A percentile compares a stretch with the other conserved stretches of the same genome.
phyloP scores from a whole-genome alignment of 1,140 invertebrate genomes.

The Pachypeltis micranthus region DNA sequence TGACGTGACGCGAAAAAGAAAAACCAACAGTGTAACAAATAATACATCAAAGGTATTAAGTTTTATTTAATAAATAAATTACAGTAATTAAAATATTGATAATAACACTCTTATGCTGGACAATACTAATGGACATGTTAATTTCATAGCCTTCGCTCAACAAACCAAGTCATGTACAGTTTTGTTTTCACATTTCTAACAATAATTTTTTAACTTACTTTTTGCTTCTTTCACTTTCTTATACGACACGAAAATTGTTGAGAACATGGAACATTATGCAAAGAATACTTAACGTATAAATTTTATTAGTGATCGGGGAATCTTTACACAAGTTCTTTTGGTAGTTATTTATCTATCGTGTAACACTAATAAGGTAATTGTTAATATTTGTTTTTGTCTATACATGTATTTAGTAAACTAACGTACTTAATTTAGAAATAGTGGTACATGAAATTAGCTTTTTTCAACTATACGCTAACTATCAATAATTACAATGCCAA shows the following conservation, averaged over 20 bases:
- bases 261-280: slow-evolving; percentile 15
- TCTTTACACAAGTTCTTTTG: slow-evolving; percentile 17
- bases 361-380: slow-evolving; percentile 12
- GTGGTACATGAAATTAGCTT: slow-evolving; percentile 14
- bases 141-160: slow-evolving; percentile 21
- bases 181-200: slow-evolving; percentile 8
- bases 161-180: slow-evolving; percentile 21
- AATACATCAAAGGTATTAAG: slow-evolving; percentile 25
- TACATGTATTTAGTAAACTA: slow-evolving; percentile 21
- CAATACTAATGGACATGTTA: slow-evolving; percentile 26
- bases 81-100: slow-evolving; percentile 28
- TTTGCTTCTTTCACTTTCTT: background rate
- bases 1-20: background rate
- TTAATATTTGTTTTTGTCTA: slow-evolving; percentile 17
- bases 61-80: slow-evolving; percentile 29
- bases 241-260: slow-evolving; percentile 10
- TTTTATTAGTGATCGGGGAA: slow-evolving; percentile 9
- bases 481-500: slow-evolving; percentile 1
- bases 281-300: slow-evolving; percentile 12
- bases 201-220: slow-evolving; percentile 9
- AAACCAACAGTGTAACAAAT: slow-evolving; percentile 5
- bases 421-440: slow-evolving; percentile 22
- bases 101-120: slow-evolving; percentile 24
- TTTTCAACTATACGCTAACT: slow-evolving; percentile 6
- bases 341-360: slow-evolving; percentile 13